Percentiles rank a stretch among this genome's conserved stretches.
These are phyloP conservation scores for Laothoe populi DNA, from an alignment of 2,888 invertebrate genomes.

Conservation along the genomic window DNA sequence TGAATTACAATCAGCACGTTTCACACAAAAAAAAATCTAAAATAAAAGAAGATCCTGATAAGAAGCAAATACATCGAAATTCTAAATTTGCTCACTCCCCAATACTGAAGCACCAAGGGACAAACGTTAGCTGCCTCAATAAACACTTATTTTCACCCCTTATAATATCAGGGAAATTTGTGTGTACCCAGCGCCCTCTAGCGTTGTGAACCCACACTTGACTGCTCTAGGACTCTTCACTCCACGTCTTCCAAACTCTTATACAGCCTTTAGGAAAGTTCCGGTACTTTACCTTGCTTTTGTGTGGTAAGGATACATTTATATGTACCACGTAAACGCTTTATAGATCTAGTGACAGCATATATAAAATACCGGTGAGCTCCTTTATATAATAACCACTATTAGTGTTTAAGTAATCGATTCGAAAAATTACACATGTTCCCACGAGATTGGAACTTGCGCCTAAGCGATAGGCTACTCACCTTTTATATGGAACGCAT, in stretches of 20 bases:
- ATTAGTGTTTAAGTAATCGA: no score
- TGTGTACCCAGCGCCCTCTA: slow-evolving; percentile 37
- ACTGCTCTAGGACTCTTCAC: slow-evolving; percentile 50
- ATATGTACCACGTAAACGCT: no score
- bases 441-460: no score
- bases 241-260: slow-evolving; percentile 33
- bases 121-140: slow-evolving; percentile 45
- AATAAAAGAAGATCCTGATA: not conserved
- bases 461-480: no score
- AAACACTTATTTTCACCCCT: slow-evolving; percentile 45
- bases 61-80: slow-evolving; percentile 16
- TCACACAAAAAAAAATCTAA: not conserved
- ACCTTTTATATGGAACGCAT: no score
- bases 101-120: slow-evolving; percentile 19
- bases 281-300: slow-evolving; percentile 7
- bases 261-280: slow-evolving; percentile 23
- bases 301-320: slow-evolving; percentile 1
- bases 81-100: slow-evolving; percentile 21
- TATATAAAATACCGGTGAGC: no score
- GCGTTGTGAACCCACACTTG: slow-evolving; percentile 54
- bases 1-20: no score
- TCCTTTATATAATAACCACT: no score
- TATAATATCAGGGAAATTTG: slow-evolving; percentile 42
- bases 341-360: no score
- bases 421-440: no score